These are phyloP conservation scores for Phyllostomus discolor DNA, from an alignment of 2,113 vertebrate species.

Conservation along the genomic window DNA sequence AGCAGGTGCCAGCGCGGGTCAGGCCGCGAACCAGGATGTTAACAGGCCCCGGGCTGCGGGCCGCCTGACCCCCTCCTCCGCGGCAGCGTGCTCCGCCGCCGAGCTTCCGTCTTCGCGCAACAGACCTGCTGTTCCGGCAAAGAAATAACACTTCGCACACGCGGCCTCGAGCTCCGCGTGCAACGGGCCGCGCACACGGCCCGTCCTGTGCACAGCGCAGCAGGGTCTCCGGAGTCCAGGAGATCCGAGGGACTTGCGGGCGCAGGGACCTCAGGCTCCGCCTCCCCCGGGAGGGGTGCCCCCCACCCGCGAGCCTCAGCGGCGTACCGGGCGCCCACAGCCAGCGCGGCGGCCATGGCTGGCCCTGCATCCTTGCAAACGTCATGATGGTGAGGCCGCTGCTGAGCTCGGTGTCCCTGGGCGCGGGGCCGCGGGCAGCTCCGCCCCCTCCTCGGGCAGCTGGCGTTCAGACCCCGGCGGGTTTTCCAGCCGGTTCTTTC, in stretches of 20 bases:
- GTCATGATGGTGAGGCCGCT: fast-evolving
- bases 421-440: fast-evolving
- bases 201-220: background rate
- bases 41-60: no score
- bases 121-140: background rate
- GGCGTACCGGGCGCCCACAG: fast-evolving
- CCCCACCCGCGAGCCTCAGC: fast-evolving
- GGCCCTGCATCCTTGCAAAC: fast-evolving
- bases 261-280: background rate
- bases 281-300: background rate
- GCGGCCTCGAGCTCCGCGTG: fast-evolving
- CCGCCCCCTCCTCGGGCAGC: background rate
- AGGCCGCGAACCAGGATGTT: no score
- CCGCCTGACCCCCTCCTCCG: no score
- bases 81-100: no score
- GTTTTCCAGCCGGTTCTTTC: fast-evolving
- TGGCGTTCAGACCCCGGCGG: background rate
- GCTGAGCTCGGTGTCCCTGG: background rate
- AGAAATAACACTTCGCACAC: background rate
- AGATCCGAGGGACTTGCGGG: fast-evolving
- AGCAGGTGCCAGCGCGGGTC: no score
- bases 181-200: fast-evolving
- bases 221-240: fast-evolving
- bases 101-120: no score
- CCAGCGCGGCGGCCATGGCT: fast-evolving